A percentile compares a stretch with the other conserved stretches of the same genome.
These are phyloP conservation scores for Forbesichthys agassizii DNA, from an alignment of 2,113 vertebrate species.

Conservation along the genomic window DNA sequence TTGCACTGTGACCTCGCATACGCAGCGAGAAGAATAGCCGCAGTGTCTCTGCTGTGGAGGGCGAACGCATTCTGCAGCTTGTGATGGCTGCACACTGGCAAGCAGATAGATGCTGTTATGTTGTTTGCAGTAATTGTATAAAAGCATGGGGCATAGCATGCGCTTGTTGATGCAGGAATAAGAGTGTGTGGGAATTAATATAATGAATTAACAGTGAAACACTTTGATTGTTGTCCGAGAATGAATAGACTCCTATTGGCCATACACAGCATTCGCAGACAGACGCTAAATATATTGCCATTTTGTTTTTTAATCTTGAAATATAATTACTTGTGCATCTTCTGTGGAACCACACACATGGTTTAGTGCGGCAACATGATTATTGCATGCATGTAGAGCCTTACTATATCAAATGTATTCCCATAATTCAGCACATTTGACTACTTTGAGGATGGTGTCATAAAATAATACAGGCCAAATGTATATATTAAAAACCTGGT, in stretches of 20 bases:
- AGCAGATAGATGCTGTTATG: not conserved
- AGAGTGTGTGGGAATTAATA: not conserved
- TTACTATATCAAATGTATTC: no score
- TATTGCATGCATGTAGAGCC: no score
- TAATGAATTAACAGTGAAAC: not conserved
- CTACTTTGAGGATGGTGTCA: no score
- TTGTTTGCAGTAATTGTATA: not conserved
- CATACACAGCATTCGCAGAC: not conserved
- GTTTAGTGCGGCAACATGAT: no score
- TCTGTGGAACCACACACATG: no score
- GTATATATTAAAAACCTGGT: not conserved
- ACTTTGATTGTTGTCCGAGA: not conserved
- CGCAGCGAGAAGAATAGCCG: not conserved
- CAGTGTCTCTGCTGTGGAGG: no score
- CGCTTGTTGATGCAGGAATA: not conserved
- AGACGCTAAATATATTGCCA: not conserved
- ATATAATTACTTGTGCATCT: no score
- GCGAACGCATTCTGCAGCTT: no score
- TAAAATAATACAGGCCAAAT: not conserved
- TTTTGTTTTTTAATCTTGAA: not conserved
- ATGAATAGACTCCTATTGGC: not conserved
- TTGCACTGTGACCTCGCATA: conserved; percentile 51
- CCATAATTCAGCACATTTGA: no score
- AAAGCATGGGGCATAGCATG: not conserved
- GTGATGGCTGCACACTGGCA: no score